Evolutionary conservation across 2,113 vertebrate genomes (phyloP).

Genomic region (Apodemus sylvaticus): DNA sequence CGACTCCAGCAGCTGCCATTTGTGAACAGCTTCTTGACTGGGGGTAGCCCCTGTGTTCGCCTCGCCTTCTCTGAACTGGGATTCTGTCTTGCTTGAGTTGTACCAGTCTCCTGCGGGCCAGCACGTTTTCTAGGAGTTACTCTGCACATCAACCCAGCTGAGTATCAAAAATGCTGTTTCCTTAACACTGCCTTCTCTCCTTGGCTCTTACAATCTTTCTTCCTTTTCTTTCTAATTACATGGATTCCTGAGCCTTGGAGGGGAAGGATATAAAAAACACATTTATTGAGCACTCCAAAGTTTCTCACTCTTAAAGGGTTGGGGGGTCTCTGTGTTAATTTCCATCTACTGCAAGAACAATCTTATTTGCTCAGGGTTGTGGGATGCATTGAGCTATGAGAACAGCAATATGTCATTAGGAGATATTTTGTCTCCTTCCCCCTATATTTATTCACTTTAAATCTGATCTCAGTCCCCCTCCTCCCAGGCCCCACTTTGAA

Average conservation of each 20-base stretch:
- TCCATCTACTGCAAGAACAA: too few species aligned
- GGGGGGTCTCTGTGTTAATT: neutral
- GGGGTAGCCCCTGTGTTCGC: neutral
- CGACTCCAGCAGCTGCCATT: neutral
- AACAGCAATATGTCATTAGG: neutral
- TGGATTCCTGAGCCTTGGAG: neutral
- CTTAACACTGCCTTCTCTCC: neutral
- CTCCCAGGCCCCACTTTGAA: too few species aligned
- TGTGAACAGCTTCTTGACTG: neutral
- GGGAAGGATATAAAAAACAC: neutral
- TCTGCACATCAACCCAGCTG: too few species aligned
- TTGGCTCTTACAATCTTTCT: neutral
- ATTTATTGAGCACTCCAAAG: neutral
- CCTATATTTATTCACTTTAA: too few species aligned
- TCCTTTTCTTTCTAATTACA: neutral
- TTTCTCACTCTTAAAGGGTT: neutral
- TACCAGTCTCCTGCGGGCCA: neutral
- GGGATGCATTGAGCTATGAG: neutral
- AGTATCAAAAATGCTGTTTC: neutral
- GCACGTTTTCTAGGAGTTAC: neutral
- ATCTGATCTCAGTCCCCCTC: too few species aligned
- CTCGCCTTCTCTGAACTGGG: neutral
- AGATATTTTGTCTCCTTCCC: too few species aligned
- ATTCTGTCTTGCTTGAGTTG: neutral
- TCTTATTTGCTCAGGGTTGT: neutral